These are phyloP conservation scores for Orius insidiosus DNA, from an alignment of 1,140 invertebrate species.

Conservation along the genomic window DNA sequence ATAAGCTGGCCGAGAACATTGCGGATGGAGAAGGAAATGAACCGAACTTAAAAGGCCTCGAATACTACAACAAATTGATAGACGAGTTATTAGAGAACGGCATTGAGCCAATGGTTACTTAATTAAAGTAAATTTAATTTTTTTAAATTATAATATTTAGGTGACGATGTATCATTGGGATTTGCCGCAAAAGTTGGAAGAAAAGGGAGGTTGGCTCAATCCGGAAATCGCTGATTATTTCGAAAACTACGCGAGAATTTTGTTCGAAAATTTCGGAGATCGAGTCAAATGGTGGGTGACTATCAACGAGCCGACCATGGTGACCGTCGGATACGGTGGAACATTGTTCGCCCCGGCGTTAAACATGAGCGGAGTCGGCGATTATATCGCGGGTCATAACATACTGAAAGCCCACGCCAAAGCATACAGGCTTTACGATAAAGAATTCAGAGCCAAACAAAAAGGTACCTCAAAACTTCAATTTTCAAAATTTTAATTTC, in stretches of 20 bases:
- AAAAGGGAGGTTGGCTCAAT: slow-evolving; percentile 42
- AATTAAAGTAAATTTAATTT: neutral
- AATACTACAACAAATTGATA: slow-evolving; percentile 46
- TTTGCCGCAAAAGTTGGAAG: slow-evolving; percentile 31
- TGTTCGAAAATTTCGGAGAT: slow-evolving; percentile 33
- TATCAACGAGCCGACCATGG: slow-evolving; percentile 30
- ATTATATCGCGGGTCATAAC: slow-evolving; percentile 28
- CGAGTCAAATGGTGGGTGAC: slow-evolving; percentile 33
- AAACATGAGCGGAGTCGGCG: slow-evolving; percentile 20
- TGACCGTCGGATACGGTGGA: slow-evolving; percentile 25
- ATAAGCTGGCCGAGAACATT: slow-evolving; percentile 49
- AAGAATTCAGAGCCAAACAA: slow-evolving; percentile 19
- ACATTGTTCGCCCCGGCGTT: slow-evolving; percentile 20
- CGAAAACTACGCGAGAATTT: slow-evolving; percentile 31
- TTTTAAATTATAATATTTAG: slow-evolving; percentile 10
- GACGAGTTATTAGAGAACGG: slow-evolving; percentile 34
- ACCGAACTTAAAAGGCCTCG: slow-evolving; percentile 40
- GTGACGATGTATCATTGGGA: slow-evolving; percentile 37
- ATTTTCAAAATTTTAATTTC: neutral
- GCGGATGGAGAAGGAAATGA: slow-evolving; percentile 36
- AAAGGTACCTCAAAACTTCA: slow-evolving; percentile 23
- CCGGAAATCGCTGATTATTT: slow-evolving; percentile 35
- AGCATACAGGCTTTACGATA: slow-evolving; percentile 27
- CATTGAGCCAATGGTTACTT: slow-evolving; percentile 33
- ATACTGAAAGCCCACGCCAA: slow-evolving; percentile 27